Base-by-base conservation (phyloP, 2,888 invertebrate genomes). In the Tyria jacobaeae region DNA sequence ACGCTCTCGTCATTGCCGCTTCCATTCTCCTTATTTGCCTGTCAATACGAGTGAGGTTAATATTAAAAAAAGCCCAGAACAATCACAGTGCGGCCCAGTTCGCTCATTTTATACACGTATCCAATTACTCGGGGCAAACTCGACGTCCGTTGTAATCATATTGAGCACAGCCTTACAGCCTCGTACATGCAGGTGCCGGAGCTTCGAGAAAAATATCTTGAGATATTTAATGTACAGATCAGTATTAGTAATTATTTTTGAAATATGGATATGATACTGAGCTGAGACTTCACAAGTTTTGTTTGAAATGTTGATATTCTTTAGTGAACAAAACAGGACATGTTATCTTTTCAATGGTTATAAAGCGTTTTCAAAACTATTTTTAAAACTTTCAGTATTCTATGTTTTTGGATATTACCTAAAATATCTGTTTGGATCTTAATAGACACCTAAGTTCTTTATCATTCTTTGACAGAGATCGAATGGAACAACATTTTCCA, bases 31-130 rank as follows among this genome's bases (percentile, higher is more conserved):
- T 4, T 67, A 54, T 7, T 60, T 76, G 76, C 34, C 0, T 4
- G 55, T n/a, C 47, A 52, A 57, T 58, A 61, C 75, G 62, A 81
- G 76, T 63, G 79, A 66, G 82, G 79, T 79, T 88, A 86, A 89
- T 89, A 89, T 90, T 89, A 89, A 89, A 89, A 85, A 88, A 88
- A 87, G 85, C 85, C 86, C 87, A 79, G 87, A 87, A 89, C 89
- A 89, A 89, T 90, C 87, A 86, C 79, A 75, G 79, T 67, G 75
- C 71, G 86, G 81, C 89, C 76, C 89, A 77, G 80, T 76, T 76
- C 83, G 85, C 88, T 87, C 90, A 87, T 89, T 89, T 79, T 75
- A 77, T 78, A 80, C 81, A 76, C 86, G 85, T 85, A 86, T 88
- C 89, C 89, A 90, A 90, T 89, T 89, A 90, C 86, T 67, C 70